Percentiles rank a stretch among this genome's conserved stretches.
Conservation (phyloP, 2,888 invertebrate species). For the Timema podura region DNA sequence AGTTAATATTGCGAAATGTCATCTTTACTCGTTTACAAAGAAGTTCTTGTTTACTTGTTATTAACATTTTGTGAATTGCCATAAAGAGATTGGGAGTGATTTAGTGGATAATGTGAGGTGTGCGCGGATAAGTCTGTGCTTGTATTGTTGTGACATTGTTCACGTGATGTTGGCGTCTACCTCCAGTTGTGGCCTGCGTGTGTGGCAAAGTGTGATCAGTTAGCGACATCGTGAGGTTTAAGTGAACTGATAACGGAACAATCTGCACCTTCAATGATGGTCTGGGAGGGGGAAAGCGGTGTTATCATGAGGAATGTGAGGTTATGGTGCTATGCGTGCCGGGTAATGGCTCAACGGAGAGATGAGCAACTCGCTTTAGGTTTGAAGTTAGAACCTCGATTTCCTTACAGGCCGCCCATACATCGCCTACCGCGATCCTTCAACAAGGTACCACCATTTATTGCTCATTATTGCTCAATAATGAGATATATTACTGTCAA, state of each 20-base stretch:
- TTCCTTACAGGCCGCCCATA: conserved; percentile 43
- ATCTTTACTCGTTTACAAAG: too few relatives aligned
- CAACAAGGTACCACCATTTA: conserved; percentile 37
- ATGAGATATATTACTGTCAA: neutral
- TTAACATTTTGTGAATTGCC: too few relatives aligned
- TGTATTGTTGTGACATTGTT: too few relatives aligned
- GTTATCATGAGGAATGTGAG: conserved; percentile 27
- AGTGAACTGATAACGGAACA: conserved; percentile 12
- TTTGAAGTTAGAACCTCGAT: conserved; percentile 35
- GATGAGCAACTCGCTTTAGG: conserved; percentile 5
- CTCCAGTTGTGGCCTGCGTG: too few relatives aligned
- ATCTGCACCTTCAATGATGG: neutral
- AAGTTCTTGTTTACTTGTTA: too few relatives aligned
- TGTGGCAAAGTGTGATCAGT: too few relatives aligned
- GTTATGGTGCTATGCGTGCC: conserved; percentile 38
- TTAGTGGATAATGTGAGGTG: too few relatives aligned
- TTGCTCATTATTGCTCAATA: neutral
- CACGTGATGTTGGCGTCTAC: neutral
- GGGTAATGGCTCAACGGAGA: conserved; percentile 31
- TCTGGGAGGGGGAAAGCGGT: neutral
- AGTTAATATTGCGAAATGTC: too few relatives aligned
- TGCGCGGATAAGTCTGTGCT: too few relatives aligned
- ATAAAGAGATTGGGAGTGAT: too few relatives aligned
- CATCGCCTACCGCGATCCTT: conserved; percentile 44
- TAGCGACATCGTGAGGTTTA: conserved; percentile 11